These are phyloP conservation scores for Sphenodon punctatus DNA, from an alignment of 2,797 vertebrate genomes.

Conservation along the genomic window DNA sequence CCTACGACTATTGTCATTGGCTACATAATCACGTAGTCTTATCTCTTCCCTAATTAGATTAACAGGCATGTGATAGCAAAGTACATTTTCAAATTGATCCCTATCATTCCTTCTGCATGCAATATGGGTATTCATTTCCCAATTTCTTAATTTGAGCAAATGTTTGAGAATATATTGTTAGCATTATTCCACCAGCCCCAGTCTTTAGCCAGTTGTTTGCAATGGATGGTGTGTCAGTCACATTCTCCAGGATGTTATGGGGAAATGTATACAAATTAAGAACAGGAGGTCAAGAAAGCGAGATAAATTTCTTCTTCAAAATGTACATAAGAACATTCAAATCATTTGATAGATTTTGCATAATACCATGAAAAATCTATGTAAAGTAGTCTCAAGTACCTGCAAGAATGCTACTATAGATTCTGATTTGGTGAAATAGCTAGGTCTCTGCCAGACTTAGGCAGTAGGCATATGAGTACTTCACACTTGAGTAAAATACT, in stretches of 20 bases:
- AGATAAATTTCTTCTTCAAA: no score
- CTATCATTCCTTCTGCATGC: not conserved
- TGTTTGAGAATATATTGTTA: slow-evolving; percentile 1
- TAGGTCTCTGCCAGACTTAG: no score
- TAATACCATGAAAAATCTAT: no score
- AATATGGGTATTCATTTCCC: not conserved
- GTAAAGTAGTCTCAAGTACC: no score
- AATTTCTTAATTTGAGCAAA: not conserved
- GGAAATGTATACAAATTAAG: no score
- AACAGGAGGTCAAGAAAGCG: no score
- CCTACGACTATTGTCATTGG: not conserved
- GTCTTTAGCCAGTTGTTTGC: not conserved
- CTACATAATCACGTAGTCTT: not conserved
- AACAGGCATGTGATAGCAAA: not conserved
- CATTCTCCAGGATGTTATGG: no score
- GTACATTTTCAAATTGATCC: not conserved
- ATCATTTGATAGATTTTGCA: not conserved
- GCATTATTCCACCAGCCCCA: not conserved
- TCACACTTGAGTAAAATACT: no score
- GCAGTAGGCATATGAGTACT: no score
- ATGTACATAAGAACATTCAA: not conserved
- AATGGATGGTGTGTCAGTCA: not conserved
- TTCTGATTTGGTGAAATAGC: no score
- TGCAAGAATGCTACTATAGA: no score
- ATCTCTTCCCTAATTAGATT: not conserved